Conservation (phyloP, 2,797 vertebrate species). For the Bothrops alternatus region DNA sequence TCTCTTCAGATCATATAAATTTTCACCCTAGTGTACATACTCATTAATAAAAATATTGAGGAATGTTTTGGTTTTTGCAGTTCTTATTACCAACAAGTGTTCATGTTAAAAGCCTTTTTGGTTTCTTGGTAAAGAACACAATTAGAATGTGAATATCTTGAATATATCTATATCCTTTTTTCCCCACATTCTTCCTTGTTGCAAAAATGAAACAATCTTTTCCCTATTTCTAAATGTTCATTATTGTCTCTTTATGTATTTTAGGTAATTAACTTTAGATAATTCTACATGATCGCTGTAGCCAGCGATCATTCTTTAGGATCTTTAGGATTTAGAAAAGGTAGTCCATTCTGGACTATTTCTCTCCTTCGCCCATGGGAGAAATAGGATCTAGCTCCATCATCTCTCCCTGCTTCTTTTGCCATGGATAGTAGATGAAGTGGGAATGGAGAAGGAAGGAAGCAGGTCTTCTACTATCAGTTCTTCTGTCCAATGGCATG, state of each 20-base stretch:
- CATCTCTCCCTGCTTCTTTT: neutral
- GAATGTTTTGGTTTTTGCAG: slow-evolving; percentile 44
- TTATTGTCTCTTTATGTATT: neutral
- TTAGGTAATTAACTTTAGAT: neutral
- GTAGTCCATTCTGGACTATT: neutral
- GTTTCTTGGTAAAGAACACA: slow-evolving; percentile 34
- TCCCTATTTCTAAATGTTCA: slow-evolving; percentile 4
- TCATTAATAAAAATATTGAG: slow-evolving; percentile 31
- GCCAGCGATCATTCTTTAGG: neutral
- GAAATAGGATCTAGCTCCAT: neutral
- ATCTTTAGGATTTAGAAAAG: neutral
- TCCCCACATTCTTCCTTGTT: slow-evolving; percentile 33
- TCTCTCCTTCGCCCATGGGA: neutral
- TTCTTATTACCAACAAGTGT: slow-evolving; percentile 39
- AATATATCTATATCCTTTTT: slow-evolving; percentile 26
- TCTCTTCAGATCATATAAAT: neutral
- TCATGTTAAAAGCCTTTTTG: slow-evolving; percentile 7
- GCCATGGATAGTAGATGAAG: neutral
- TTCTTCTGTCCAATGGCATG: neutral
- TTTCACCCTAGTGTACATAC: neutral
- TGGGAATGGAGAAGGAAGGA: neutral
- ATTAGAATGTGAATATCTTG: slow-evolving; percentile 43
- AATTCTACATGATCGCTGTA: neutral
- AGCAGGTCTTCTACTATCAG: neutral
- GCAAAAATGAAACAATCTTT: slow-evolving; percentile 44